Evolutionary conservation across 2,797 vertebrate species (phyloP).

Genomic region (Amazona ochrocephala): DNA sequence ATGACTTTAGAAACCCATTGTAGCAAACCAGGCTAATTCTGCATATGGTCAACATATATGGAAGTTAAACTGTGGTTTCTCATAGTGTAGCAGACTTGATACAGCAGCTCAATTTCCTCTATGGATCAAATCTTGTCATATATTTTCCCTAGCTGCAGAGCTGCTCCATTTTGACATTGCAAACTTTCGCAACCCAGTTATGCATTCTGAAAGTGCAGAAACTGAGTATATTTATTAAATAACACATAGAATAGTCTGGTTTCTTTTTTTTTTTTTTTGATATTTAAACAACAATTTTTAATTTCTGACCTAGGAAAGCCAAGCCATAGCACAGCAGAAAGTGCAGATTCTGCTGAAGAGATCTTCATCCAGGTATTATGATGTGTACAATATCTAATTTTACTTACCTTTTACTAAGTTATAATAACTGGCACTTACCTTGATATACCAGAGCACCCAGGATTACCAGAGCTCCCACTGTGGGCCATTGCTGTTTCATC

Average conservation of each 20-base stretch:
- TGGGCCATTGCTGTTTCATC: neutral
- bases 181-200: neutral
- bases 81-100: neutral
- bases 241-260: neutral
- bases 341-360: neutral
- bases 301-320: neutral
- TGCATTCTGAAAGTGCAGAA: neutral
- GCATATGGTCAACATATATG: neutral
- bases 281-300: neutral
- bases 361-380: neutral
- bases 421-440: neutral
- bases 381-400: neutral
- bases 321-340: neutral
- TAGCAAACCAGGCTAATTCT: slow-evolving; percentile 14
- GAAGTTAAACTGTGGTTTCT: neutral
- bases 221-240: neutral
- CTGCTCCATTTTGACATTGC: neutral
- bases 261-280: neutral
- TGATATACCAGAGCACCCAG: neutral
- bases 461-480: neutral
- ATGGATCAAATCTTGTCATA: neutral
- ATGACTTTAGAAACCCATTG: neutral
- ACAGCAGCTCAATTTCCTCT: neutral
- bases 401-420: neutral
- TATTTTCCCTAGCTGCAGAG: neutral